These are phyloP conservation scores for Shargacucullia verbasci DNA, from an alignment of 2,888 invertebrate genomes.

Conservation along the genomic window DNA sequence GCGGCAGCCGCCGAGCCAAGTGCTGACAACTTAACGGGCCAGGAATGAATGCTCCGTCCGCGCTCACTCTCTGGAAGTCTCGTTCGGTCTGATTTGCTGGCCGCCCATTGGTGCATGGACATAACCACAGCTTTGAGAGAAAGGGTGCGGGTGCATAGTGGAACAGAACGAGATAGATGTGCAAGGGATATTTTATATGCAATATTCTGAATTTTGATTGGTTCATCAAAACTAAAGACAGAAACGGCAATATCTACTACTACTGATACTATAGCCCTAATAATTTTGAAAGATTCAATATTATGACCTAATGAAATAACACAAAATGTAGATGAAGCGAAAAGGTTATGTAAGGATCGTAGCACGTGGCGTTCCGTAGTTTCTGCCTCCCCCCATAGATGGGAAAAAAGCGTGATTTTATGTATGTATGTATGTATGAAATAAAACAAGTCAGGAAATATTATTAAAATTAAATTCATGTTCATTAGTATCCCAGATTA, in stretches of 20 bases:
- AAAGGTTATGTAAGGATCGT: too few species aligned
- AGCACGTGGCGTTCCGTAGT: too few species aligned
- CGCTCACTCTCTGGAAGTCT: constrained; percentile 26
- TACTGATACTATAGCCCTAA: too few species aligned
- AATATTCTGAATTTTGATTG: constrained; percentile 20
- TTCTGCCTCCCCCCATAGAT: too few species aligned
- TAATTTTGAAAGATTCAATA: too few species aligned
- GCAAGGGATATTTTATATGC: constrained; percentile 2
- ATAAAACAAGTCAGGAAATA: too few species aligned
- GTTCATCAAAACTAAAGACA: constrained; percentile 6
- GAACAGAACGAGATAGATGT: constrained; percentile 35
- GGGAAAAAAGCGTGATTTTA: too few species aligned
- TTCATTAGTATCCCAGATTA: too few species aligned
- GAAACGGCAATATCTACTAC: constrained; percentile 1
- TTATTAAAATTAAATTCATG: too few species aligned
- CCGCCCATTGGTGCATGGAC: constrained; percentile 28
- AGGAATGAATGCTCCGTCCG: constrained; percentile 31
- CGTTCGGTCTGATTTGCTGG: constrained; percentile 22
- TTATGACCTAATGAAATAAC: too few species aligned
- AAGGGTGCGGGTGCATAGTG: constrained; percentile 8
- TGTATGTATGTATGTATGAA: too few species aligned
- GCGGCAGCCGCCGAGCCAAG: constrained; percentile 59
- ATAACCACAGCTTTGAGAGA: constrained; percentile 33
- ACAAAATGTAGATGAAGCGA: too few species aligned
- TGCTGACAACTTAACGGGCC: constrained; percentile 56